Evolutionary conservation across 2,113 vertebrate genomes (phyloP), one percentile per base, ranked within the genome.

Genomic region (Bungarus multicinctus): DNA sequence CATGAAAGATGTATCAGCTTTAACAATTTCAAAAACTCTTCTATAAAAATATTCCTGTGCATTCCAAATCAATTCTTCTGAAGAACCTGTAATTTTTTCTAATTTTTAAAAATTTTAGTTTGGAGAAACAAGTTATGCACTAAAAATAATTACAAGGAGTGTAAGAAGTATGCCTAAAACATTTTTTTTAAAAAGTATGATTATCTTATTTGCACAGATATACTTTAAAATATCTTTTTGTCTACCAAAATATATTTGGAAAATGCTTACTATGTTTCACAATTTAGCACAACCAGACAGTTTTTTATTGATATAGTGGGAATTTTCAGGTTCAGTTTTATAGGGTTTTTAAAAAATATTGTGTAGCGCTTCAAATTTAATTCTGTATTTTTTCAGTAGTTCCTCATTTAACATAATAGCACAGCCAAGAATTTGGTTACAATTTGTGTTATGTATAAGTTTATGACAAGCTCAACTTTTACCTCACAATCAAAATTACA

Each of bases 101-200:
- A 39, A 20, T 93, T 91, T 91, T 88, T 20, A 93, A 50, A 30
- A 58, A 23, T 57, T 92, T 87, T 34, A 94, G 23, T 50, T 93
- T 88, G 45, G 86, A 93, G 27, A 43, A 91, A 81, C 54, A 16
- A 14, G 11, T 12, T 92, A 64, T 34, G 16, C 85, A 52, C 16
- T 87, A 16, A 52, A 47, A 87, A 20, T 30, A 22, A 34, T 89
- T 55, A 55, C 39, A 43, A 54, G 74, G 9, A 47, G 34, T 58
- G 34, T 53, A 22, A 89, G n/a, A 87, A 92, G 52, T 43, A 88
- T 92, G 43, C 23, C 27, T 50, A 85, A 39, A 55, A 39, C 43
- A 92, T 69, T 30, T 85, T 93, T 93, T 27, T 22, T 25, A 27
- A 93, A 93, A 22, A 34, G 9, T 47, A 43, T 34, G 43, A n/a